Evolutionary conservation across 2,113 vertebrate genomes (phyloP).

Genomic region (Gorilla gorilla): DNA sequence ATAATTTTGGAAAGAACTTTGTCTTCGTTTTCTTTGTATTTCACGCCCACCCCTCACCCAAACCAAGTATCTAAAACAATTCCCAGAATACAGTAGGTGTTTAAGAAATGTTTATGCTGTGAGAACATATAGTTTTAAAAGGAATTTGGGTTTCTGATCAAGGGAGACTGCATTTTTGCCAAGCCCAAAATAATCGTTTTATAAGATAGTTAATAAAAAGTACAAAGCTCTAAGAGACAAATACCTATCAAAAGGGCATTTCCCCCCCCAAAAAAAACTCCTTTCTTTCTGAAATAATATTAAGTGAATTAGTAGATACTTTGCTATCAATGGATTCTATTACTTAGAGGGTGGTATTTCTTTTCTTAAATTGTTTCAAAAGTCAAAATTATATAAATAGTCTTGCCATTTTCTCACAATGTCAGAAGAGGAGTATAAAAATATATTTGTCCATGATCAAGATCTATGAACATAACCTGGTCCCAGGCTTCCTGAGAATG

Average conservation of each 20-base stretch:
- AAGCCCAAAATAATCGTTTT: neutral
- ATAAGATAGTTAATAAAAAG: neutral
- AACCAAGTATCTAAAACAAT: neutral
- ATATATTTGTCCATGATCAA: neutral
- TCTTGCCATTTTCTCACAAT: neutral
- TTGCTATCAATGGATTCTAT: neutral
- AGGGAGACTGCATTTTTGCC: neutral
- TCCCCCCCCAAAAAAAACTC: neutral
- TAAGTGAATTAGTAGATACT: neutral
- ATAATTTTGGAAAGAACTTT: neutral
- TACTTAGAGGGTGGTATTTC: neutral
- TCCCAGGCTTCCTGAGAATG: neutral
- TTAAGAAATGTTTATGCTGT: neutral
- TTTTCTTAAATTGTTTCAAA: neutral
- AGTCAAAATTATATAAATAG: neutral
- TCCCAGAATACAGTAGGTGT: neutral
- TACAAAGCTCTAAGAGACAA: neutral
- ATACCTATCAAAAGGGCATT: neutral
- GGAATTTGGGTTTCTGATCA: neutral
- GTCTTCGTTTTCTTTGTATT: neutral
- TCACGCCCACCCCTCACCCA: neutral
- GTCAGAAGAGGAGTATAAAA: neutral
- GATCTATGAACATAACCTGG: neutral
- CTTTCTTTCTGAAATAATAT: neutral
- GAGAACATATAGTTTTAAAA: neutral